Evolutionary conservation across 2,113 vertebrate species (phyloP), one percentile per base, ranked within the genome.

Genomic region (Neotoma lepida): DNA sequence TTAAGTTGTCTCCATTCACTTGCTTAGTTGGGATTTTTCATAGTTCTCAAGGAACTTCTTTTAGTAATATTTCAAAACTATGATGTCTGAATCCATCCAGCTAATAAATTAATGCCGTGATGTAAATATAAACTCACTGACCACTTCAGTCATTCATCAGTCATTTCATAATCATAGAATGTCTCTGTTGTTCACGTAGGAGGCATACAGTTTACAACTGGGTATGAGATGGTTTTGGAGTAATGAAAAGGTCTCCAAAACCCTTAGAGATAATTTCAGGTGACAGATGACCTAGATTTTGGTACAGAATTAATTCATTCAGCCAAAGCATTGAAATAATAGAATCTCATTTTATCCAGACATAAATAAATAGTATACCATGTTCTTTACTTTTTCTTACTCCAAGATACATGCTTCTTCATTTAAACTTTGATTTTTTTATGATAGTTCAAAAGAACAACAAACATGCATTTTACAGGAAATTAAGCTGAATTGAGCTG

Each of bases 371-470:
- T n/a, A 76, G 24, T 28, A 73, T 24, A 18, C 56, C 2, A 73
- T 46, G 4, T 1, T 68, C 6, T 54, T 93, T 64, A 46, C 28
- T 63, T 89, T 76, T 88, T 81, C 63, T 71, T 56, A 71, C 18
- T 87, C 24, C 4, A 84, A 92, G 71, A 81, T 86, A n/a, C 56
- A 24, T 63, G 6, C 2, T 56, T 76, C 68, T 18, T 44, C 2
- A 22, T 76, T 76, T 93, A 77, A 86, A 24, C 2, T 81, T 84
- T 86, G 56, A 26, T 63, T 63, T 61, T 14, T 90, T 35, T 33
- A 78, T 86, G 4, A 44, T n/a, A 71, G 64, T 44, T 86, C 35
- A 81, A 93, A 95, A 88, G 46, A 84, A 51, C 4, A 93, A 82
- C 13, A 49, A 49, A 71, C 22, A 28, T 81, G 46, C 70, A 9